Evolutionary conservation across 2,888 invertebrate genomes (phyloP), one percentile per base, ranked within the genome.

Genomic region (Laspeyria flexula): DNA sequence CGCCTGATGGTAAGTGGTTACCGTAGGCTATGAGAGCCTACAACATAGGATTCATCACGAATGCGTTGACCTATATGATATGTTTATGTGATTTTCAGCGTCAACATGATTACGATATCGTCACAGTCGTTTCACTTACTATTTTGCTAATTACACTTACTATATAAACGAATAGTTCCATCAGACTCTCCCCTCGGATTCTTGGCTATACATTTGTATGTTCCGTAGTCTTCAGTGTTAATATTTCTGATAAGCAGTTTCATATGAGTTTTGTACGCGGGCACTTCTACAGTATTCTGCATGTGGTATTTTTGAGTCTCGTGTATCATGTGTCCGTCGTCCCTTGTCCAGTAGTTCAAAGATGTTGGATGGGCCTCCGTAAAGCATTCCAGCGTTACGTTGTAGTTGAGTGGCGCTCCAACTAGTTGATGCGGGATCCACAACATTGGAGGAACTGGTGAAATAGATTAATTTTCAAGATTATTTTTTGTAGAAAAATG

Each of bases 311-410:
- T 97, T 48, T 92, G 85, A 43, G 95, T 96, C 77, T 97, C 97
- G 79, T 97, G 97, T 63, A 97, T 97, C 97, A 97, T 97, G 77
- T 96, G 95, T 7, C 96, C 96, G 73, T 96, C 96, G 79, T 96
- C 97, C 53, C 96, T 92, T 0, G 97, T 97, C 97, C 97, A 97
- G 82, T 97, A 97, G 89, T 97, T 97, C 52, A 98, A 93, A 11
- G 98, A 97, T 23, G 96, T 96, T 2, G 98, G 98, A 88, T 97
- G 96, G 1, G 98, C 97, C 87, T 98, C 98, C 4, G 97, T 97
- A 80, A 96, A 96, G 80, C 98, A 98, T 88, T 97, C 97, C 56
- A 98, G 88, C 3, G 96, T 97, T 7, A 97, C 96, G 71, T 96
- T 96, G 83, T 96, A 96, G 59, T 96, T 96, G 51, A 96, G 91